Conservation (phyloP, 2,113 vertebrate species). For the Lepus timidus region DNA sequence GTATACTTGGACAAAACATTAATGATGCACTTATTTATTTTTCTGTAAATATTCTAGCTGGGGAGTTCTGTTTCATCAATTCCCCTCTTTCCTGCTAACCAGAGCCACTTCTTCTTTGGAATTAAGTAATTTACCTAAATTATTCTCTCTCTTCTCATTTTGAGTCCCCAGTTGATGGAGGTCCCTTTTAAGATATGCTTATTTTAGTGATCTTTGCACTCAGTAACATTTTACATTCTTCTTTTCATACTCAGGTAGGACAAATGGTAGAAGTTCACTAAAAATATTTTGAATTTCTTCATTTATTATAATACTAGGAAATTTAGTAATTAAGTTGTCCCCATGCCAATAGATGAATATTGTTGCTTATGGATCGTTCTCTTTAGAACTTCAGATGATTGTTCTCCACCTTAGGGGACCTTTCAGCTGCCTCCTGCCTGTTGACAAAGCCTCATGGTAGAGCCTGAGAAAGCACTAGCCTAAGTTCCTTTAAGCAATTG, state of each 20-base stretch:
- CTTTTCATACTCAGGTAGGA: background rate
- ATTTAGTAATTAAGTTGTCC: background rate
- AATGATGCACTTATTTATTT: constrained; percentile 28
- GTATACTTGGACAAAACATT: background rate
- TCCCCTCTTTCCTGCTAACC: background rate
- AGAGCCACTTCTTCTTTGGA: background rate
- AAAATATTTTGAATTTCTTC: background rate
- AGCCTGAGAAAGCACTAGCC: background rate
- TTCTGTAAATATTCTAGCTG: constrained; percentile 29
- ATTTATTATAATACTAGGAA: constrained; percentile 44
- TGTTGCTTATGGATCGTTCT: background rate
- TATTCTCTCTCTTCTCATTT: background rate
- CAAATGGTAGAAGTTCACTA: background rate
- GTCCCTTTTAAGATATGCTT: background rate
- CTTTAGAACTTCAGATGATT: background rate
- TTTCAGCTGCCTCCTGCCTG: background rate
- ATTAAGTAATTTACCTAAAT: constrained; percentile 19
- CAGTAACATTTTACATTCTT: too few relatives aligned
- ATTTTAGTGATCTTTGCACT: background rate
- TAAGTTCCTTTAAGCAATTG: constrained; percentile 33
- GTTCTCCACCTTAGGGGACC: background rate
- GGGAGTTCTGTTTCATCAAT: constrained; percentile 21
- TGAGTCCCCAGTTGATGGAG: background rate
- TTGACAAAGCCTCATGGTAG: background rate
- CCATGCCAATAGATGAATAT: background rate